A percentile compares a stretch with the other conserved stretches of the same genome.
Conservation (phyloP, 64 coral and sea anemone genomes). For the Pachyseris speciosa region DNA sequence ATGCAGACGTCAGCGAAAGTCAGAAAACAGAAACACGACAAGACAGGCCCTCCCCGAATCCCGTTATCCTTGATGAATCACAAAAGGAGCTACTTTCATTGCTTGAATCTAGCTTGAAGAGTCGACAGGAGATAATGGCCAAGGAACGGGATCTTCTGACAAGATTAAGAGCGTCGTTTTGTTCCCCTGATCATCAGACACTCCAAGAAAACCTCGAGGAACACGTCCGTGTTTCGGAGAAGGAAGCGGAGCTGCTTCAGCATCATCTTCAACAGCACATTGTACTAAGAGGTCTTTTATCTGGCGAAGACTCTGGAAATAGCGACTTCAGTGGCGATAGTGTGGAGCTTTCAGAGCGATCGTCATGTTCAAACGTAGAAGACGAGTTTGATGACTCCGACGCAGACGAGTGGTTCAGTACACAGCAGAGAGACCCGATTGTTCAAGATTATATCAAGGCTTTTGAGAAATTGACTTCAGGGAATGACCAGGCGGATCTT, state of each 20-base stretch:
- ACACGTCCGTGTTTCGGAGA: background rate
- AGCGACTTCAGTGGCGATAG: background rate
- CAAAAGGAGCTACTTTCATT: background rate
- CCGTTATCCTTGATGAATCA: background rate
- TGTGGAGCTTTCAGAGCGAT: background rate
- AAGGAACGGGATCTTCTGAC: background rate
- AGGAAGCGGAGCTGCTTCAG: background rate
- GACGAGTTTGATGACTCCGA: slow-evolving; percentile 71
- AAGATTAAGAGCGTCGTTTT: background rate
- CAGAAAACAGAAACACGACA: background rate
- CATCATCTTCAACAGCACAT: background rate
- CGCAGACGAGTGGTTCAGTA: slow-evolving; percentile 80
- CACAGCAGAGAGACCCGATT: slow-evolving; percentile 83
- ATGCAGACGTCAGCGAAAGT: background rate
- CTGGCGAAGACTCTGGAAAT: background rate
- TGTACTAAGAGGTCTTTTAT: background rate
- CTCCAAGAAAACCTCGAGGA: background rate
- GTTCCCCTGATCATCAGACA: background rate
- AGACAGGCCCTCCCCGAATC: background rate
- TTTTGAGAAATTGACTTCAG: slow-evolving; percentile 73
- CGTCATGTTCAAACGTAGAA: background rate
- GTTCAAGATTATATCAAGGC: slow-evolving; percentile 95
- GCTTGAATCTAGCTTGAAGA: background rate
- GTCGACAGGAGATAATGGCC: background rate
- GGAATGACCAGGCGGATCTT: background rate